phyloP scores from a whole-genome alignment of 2,888 invertebrate species.

The Holacanthella duospinosa region DNA sequence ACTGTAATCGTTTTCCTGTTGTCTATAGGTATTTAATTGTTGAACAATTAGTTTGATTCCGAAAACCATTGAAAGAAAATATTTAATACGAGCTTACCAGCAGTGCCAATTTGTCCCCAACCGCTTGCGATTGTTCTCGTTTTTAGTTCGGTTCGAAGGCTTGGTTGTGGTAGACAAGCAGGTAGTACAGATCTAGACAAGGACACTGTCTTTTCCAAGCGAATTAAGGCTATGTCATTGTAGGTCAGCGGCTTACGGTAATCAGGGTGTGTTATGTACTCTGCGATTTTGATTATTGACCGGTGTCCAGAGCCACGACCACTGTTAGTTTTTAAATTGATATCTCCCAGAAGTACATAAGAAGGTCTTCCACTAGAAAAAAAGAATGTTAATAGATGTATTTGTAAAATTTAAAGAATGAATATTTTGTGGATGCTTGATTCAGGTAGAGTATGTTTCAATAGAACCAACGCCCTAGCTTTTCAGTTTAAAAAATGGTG shows the following conservation, averaged over 20 bases:
- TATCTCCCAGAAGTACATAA: slow-evolving; percentile 18
- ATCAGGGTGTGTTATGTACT: slow-evolving; percentile 13
- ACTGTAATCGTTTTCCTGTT: background rate
- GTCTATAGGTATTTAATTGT: background rate
- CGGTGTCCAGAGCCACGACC: background rate
- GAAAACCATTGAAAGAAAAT: background rate
- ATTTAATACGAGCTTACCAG: background rate
- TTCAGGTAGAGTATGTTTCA: too few species aligned
- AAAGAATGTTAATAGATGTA: background rate
- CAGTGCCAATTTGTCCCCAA: background rate
- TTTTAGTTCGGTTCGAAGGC: background rate
- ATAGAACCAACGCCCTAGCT: too few species aligned
- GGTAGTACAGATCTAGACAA: background rate
- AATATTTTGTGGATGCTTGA: too few species aligned
- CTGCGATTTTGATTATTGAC: background rate
- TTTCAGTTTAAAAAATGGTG: too few species aligned
- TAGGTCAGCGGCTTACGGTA: slow-evolving; percentile 17
- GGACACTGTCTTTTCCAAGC: background rate
- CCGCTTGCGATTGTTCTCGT: background rate
- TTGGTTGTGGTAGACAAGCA: background rate
- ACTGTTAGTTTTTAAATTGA: slow-evolving; percentile 10
- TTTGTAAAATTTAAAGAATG: background rate
- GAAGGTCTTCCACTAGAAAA: background rate
- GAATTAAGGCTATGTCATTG: slow-evolving; percentile 21
- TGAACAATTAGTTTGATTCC: background rate